Conservation (phyloP, 2,888 invertebrate genomes). For the Ormyrus nitidulus region DNA sequence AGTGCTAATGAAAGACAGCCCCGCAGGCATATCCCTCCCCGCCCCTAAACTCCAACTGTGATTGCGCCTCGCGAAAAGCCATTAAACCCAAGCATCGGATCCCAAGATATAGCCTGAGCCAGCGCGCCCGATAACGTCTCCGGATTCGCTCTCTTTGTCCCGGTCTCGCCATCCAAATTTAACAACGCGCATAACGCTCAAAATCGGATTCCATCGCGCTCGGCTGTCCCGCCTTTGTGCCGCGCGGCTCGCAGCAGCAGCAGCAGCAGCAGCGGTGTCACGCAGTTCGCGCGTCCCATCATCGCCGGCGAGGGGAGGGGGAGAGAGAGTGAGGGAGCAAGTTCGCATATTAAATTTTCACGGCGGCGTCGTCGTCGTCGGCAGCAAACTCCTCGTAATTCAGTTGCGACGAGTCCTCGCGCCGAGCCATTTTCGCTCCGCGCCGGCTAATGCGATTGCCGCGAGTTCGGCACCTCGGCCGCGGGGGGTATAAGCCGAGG, state of each 20-base stretch:
- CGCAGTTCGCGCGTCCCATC: neutral
- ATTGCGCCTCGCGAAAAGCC: no score
- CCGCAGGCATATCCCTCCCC: neutral
- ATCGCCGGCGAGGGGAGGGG: no score
- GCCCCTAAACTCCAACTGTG: neutral
- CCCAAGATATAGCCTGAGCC: no score
- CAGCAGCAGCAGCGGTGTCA: neutral
- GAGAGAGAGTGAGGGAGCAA: no score
- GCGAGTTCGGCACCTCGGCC: no score
- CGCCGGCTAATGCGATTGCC: conserved; percentile 6
- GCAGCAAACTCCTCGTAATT: conserved; percentile 25
- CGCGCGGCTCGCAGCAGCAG: neutral
- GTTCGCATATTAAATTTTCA: no score
- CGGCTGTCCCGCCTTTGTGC: neutral
- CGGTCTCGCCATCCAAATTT: neutral
- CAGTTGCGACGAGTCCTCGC: neutral
- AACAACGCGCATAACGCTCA: neutral
- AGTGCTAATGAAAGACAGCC: neutral
- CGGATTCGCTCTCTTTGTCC: neutral
- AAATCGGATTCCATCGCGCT: conserved; percentile 7
- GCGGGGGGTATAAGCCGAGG: no score
- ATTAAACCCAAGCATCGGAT: no score
- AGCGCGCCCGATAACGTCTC: no score
- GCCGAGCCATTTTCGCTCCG: neutral
- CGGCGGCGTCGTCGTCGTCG: no score